Percentiles rank a stretch among this genome's conserved stretches.
These are phyloP conservation scores for Porites lobata DNA, from an alignment of 92 coral and sea anemone genomes.

Conservation along the genomic window DNA sequence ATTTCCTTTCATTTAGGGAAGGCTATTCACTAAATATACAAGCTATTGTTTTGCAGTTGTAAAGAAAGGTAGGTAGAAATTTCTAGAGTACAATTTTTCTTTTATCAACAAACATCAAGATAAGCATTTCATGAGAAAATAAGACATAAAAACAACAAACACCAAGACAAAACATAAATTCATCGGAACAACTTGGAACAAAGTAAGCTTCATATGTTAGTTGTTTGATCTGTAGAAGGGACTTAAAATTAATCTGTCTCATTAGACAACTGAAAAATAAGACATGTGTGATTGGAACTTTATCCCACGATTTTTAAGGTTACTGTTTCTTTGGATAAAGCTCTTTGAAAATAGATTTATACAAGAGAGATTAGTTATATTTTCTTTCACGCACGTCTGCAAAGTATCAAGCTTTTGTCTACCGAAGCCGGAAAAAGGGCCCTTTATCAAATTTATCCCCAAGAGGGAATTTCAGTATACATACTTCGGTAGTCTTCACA, in stretches of 20 bases:
- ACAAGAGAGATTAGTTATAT: neutral
- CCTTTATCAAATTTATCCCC: neutral
- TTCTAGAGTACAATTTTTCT: conserved; percentile 9
- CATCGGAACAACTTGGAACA: too few species aligned
- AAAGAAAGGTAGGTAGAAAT: conserved; percentile 21
- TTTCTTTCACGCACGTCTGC: neutral
- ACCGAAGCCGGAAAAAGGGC: neutral
- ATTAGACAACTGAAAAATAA: neutral
- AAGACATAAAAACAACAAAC: neutral
- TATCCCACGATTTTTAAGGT: neutral
- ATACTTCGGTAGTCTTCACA: too few species aligned
- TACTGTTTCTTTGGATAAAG: neutral
- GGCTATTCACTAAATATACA: too few species aligned
- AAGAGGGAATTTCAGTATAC: neutral
- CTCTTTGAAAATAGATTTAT: neutral
- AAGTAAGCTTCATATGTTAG: too few species aligned
- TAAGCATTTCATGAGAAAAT: conserved; percentile 1
- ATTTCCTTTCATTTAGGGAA: conserved; percentile 23
- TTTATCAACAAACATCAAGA: conserved; percentile 19
- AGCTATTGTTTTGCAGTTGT: conserved; percentile 9
- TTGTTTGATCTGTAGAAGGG: too few species aligned
- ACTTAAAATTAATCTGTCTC: too few species aligned
- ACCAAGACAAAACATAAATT: too few species aligned
- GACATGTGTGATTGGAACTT: neutral
- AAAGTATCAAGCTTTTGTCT: neutral